Percentiles rank a stretch among this genome's conserved stretches.
These are phyloP conservation scores for Neria commutata DNA, from an alignment of 2,888 invertebrate genomes.

Conservation along the genomic window DNA sequence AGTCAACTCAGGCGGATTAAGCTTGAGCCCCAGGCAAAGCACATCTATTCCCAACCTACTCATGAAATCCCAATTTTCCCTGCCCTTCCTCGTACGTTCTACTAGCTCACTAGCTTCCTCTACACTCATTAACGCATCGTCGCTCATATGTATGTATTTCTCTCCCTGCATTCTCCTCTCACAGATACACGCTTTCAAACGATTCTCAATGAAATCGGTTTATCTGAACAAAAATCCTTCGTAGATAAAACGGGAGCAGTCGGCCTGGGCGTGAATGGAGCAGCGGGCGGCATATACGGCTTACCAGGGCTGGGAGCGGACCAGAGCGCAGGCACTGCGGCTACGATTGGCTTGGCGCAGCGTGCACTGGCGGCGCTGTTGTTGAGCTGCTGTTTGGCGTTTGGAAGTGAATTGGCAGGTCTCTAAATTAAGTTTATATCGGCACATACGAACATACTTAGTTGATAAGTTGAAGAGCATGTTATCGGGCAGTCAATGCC, in stretches of 20 bases:
- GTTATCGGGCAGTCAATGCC: too few relatives aligned
- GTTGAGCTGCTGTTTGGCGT: not conserved
- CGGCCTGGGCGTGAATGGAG: constrained; percentile 29
- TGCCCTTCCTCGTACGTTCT: not conserved
- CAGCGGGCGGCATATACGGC: constrained; percentile 34
- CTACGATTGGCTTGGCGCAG: constrained; percentile 23
- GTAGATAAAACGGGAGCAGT: constrained; percentile 58
- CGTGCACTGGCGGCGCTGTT: not conserved
- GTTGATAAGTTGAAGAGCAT: too few relatives aligned
- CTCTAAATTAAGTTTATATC: not conserved
- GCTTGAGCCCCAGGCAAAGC: too few relatives aligned
- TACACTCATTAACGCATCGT: not conserved
- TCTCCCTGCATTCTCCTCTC: constrained; percentile 16
- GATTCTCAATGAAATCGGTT: constrained; percentile 77
- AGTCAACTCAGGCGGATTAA: constrained; percentile 38
- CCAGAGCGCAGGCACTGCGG: constrained; percentile 30
- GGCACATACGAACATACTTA: not conserved
- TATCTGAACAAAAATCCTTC: constrained; percentile 74
- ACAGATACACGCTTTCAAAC: constrained; percentile 77
- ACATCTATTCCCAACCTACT: constrained; percentile 7
- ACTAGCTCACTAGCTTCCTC: not conserved
- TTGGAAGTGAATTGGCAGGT: not conserved
- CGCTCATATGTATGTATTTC: not conserved
- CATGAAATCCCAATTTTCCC: not conserved
- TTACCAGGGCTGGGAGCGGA: constrained; percentile 44